A percentile compares a stretch with the other conserved stretches of the same genome.
These are phyloP conservation scores for Germaria angustata DNA, from an alignment of 2,888 invertebrate genomes.

Conservation along the genomic window DNA sequence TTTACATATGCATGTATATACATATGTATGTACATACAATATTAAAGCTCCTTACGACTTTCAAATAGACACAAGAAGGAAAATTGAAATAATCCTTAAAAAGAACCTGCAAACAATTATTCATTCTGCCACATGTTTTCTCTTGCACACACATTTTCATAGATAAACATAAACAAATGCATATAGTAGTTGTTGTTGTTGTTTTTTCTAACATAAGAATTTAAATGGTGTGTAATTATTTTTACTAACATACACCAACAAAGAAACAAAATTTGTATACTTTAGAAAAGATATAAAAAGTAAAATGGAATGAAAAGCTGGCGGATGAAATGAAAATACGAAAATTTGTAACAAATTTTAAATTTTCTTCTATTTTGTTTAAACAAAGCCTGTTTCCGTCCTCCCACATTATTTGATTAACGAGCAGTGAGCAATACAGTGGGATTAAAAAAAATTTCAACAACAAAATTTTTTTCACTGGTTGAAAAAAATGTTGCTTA, in stretches of 20 bases:
- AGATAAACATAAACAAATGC: not conserved
- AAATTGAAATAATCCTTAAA: no score
- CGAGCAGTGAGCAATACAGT: not conserved
- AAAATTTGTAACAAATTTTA: not conserved
- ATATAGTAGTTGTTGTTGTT: not conserved
- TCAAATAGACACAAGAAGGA: no score
- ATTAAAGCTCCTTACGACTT: no score
- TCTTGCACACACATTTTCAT: not conserved
- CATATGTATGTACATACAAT: no score
- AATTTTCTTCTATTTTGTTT: not conserved
- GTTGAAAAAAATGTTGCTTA: no score
- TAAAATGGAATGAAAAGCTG: conserved; percentile 1
- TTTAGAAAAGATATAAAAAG: not conserved
- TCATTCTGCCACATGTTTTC: not conserved
- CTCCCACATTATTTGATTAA: not conserved
- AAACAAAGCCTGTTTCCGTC: no score
- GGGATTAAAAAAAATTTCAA: no score
- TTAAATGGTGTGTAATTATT: no score
- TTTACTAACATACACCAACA: not conserved
- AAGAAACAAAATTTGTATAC: not conserved
- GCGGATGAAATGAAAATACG: not conserved
- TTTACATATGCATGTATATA: no score
- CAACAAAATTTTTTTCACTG: no score
- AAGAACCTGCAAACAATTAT: not conserved
- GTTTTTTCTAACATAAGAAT: no score